These are phyloP conservation scores for Pherbina coryleti DNA, from an alignment of 2,888 invertebrate genomes.

Conservation along the genomic window DNA sequence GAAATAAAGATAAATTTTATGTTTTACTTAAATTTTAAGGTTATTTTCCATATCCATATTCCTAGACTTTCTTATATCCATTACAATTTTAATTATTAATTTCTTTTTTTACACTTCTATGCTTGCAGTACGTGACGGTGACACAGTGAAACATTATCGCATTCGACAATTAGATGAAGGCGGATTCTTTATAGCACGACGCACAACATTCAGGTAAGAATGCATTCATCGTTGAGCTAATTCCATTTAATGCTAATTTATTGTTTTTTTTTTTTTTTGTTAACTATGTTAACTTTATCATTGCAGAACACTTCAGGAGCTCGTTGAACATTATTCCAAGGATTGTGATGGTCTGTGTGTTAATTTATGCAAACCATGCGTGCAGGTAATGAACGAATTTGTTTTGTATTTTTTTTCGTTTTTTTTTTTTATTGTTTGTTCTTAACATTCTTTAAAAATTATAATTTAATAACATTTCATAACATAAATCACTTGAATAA, in stretches of 20 bases:
- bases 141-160: constrained; percentile 99
- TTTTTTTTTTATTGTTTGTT: constrained; percentile 3
- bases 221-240: neutral
- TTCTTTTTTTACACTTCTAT: constrained; percentile 24
- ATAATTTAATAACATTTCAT: neutral
- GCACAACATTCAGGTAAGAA: constrained; percentile 88
- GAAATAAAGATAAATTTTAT: too few species aligned
- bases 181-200: constrained; percentile 98
- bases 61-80: neutral
- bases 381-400: constrained; percentile 77
- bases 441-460: neutral
- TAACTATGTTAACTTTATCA: too few species aligned
- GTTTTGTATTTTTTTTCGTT: neutral
- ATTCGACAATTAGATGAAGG: constrained; percentile 98
- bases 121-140: constrained; percentile 92
- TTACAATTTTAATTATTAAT: constrained; percentile 14
- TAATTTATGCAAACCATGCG: constrained; percentile 93
- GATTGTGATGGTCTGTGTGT: constrained; percentile 99
- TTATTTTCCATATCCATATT: too few species aligned
- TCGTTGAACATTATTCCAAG: constrained; percentile 97
- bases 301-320: constrained; percentile 89
- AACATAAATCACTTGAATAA: neutral
- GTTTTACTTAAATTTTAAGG: too few species aligned
- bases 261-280: neutral
- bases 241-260: neutral